Base-by-base conservation (phyloP, 1,140 invertebrate genomes). In the Coenobita brevimanus region DNA sequence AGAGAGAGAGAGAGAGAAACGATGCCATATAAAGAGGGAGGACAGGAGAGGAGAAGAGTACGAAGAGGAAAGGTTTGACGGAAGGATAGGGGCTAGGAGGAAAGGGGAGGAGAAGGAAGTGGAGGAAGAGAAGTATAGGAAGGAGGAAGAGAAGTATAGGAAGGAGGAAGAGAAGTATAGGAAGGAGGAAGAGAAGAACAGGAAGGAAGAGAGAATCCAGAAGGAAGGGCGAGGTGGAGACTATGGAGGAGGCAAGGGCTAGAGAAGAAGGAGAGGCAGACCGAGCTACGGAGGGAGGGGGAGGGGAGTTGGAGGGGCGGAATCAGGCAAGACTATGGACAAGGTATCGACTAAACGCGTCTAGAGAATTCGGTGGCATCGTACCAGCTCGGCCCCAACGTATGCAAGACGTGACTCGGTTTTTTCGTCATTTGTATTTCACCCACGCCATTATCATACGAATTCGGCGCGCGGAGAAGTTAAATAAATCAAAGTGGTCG, bases 251-350 rank as follows among this genome's bases (percentile, higher is more conserved):
- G 46, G 46, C 24, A 24, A 41, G 73, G 24, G 73, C 38, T 50
- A 50, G 46, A 6, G 38, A 43, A 38, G 73, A 38, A 24, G 21
- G 36, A 21, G 10, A 30, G 30, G 24, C 33, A 33, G 41, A n/a
- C 67, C 67, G 17, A 38, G n/a, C 33, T 38, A 38, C 17, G 67
- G 30, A 38, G 67, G n/a, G n/a, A n/a, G n/a, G n/a, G n/a, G n/a
- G 67, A 15, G 27, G 67, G n/a, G n/a, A n/a, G n/a, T n/a, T n/a
- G n/a, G n/a, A n/a, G n/a, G 46, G 46, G 46, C 46, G 17, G 46
- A 50, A 50, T 50, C 38, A 27, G 41, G 73, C 73, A 76, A 46
- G 73, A 46, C 73, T 76, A 76, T 76, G 73, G 73, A 76, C 73
- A 24, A 38, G 38, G 73, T 76, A 76, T 76, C 73, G 73, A 76